Percentiles rank a stretch among this genome's conserved stretches.
Evolutionary conservation across 2,113 vertebrate species (phyloP).

Genomic region (Emydocephalus ijimae): DNA sequence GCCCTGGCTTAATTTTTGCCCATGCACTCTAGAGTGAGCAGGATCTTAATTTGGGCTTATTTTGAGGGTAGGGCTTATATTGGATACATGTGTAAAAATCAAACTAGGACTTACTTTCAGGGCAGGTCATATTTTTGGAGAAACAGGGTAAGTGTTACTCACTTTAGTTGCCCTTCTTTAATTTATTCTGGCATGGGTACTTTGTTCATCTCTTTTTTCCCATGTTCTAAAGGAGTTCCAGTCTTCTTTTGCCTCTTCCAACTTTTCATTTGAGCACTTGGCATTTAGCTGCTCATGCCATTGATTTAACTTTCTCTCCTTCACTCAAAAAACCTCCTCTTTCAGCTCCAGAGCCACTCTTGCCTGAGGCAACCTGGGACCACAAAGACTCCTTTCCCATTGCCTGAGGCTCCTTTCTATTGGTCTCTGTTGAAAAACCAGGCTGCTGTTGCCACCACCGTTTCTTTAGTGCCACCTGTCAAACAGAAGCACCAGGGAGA

Average conservation of each 20-base stretch:
- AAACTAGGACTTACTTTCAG: no score
- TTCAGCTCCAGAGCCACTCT: neutral
- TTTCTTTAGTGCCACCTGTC: neutral
- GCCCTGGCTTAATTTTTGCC: no score
- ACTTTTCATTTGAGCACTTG: neutral
- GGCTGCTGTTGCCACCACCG: neutral
- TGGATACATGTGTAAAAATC: no score
- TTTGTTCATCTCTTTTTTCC: neutral
- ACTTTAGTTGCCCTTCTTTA: neutral
- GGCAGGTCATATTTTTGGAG: no score
- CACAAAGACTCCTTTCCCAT: neutral
- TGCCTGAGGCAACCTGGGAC: neutral
- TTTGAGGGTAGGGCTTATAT: no score
- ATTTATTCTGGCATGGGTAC: neutral
- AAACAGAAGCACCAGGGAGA: neutral
- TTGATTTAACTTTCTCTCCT: neutral
- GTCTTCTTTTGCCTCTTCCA: neutral
- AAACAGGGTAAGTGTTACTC: neutral
- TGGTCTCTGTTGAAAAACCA: neutral
- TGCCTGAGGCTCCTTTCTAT: neutral
- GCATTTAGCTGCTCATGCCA: rapidly evolving
- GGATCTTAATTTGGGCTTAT: no score
- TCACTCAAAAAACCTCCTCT: rapidly evolving
- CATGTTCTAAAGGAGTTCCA: neutral
- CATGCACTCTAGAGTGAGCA: no score